Conservation (phyloP, 2,113 vertebrate genomes). For the Eolophus roseicapilla region DNA sequence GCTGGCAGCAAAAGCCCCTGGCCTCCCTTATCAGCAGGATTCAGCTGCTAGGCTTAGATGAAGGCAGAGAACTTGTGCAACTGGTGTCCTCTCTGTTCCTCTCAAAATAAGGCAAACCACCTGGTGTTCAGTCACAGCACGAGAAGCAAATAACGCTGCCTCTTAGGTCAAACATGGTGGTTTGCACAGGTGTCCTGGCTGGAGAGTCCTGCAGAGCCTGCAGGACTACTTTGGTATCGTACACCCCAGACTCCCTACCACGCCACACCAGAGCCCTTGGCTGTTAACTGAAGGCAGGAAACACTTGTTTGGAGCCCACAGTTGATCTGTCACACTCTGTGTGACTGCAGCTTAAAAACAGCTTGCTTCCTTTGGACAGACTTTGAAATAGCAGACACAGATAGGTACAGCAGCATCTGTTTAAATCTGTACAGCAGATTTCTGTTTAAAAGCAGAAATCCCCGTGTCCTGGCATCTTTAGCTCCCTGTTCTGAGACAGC, state of each 20-base stretch:
- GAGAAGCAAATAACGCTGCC: background rate
- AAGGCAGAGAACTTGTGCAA: background rate
- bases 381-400: background rate
- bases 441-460: background rate
- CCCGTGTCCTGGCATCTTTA: background rate
- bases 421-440: background rate
- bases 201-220: accelerated
- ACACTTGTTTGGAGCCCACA: background rate
- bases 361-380: background rate
- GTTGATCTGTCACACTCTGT: background rate
- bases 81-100: background rate
- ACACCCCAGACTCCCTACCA: background rate
- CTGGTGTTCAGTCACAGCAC: background rate
- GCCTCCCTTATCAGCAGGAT: background rate
- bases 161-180: background rate
- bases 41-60: background rate
- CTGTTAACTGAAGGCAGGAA: background rate
- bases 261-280: background rate
- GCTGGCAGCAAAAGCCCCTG: background rate
- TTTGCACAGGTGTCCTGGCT: background rate
- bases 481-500: background rate
- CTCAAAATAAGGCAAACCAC: background rate
- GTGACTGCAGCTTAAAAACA: background rate
- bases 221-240: accelerated
- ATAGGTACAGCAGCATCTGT: background rate